Percentiles rank a stretch among this genome's conserved stretches.
phyloP scores from a whole-genome alignment of 2,113 vertebrate species.

The Brachyhypopomus occidentalis region DNA sequence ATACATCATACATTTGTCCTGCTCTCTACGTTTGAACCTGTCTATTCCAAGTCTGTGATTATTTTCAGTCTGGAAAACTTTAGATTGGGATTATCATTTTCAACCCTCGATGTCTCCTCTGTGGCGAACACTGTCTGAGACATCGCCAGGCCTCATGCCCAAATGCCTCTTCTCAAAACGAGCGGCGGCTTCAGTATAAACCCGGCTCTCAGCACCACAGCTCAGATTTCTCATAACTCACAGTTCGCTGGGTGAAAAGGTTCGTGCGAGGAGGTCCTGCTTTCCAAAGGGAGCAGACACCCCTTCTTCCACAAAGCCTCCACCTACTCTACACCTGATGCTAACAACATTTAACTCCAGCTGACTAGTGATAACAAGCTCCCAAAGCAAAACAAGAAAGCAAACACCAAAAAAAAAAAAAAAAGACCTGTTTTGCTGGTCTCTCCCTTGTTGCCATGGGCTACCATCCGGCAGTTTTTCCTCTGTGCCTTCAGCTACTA shows the following conservation, averaged over 20 bases:
- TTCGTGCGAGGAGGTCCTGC: neutral
- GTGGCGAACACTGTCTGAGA: too few species aligned
- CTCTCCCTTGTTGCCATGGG: slow-evolving; percentile 12
- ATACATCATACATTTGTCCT: neutral
- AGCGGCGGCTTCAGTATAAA: neutral
- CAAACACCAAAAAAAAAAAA: neutral
- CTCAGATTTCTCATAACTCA: neutral
- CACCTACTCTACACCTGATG: neutral
- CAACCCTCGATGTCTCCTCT: too few species aligned
- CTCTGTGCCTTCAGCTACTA: neutral
- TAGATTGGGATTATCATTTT: too few species aligned
- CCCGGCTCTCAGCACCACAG: neutral
- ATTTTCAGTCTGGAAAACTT: too few species aligned
- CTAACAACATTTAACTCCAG: neutral
- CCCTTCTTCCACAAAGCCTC: neutral
- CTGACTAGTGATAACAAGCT: neutral
- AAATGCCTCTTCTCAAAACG: neutral
- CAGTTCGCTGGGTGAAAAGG: neutral
- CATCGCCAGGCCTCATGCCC: too few species aligned
- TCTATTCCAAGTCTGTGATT: neutral
- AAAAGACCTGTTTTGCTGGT: neutral
- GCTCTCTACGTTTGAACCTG: neutral
- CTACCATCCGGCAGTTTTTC: slow-evolving; percentile 10
- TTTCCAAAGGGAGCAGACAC: neutral
- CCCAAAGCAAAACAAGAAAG: neutral